Percentiles rank a stretch among this genome's conserved stretches.
These are phyloP conservation scores for Pangasius macronema DNA, from an alignment of 2,797 vertebrate genomes.

Conservation along the genomic window DNA sequence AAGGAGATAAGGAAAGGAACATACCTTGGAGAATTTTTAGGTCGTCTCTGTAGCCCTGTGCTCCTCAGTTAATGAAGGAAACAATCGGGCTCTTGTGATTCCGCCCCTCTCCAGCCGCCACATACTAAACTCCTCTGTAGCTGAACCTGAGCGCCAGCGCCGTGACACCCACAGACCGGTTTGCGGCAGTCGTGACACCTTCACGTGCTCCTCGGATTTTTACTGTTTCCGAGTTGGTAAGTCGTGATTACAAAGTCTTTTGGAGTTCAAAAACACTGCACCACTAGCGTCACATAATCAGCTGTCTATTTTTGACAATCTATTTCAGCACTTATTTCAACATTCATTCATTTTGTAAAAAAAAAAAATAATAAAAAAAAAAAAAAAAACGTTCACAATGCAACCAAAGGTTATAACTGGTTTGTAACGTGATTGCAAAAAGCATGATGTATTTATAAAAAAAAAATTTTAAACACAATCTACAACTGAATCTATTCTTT, in stretches of 20 bases:
- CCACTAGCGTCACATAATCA: not conserved
- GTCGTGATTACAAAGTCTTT: not conserved
- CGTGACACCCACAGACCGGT: constrained; percentile 17
- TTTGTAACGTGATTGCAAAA: not conserved
- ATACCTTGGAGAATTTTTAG: constrained; percentile 25
- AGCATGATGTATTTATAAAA: not conserved
- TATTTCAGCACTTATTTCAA: not conserved
- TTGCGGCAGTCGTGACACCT: constrained; percentile 24
- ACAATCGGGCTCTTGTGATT: constrained; percentile 74
- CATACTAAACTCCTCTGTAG: constrained; percentile 60
- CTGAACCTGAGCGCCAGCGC: constrained; percentile 9
- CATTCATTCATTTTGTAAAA: not conserved
- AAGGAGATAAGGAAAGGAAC: not conserved
- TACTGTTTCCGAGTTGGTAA: not conserved
- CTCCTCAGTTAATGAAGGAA: constrained; percentile 54
- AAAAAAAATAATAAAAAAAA: not conserved
- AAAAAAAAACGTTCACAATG: not conserved
- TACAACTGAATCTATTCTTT: not conserved
- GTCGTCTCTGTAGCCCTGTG: constrained; percentile 30
- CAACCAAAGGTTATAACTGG: not conserved
- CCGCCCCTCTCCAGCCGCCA: constrained; percentile 62
- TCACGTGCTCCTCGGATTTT: not conserved
- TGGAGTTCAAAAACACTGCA: not conserved
- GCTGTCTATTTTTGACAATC: not conserved
- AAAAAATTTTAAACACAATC: not conserved